These are phyloP conservation scores for Timandra comae DNA, from an alignment of 2,888 invertebrate genomes.

Conservation along the genomic window DNA sequence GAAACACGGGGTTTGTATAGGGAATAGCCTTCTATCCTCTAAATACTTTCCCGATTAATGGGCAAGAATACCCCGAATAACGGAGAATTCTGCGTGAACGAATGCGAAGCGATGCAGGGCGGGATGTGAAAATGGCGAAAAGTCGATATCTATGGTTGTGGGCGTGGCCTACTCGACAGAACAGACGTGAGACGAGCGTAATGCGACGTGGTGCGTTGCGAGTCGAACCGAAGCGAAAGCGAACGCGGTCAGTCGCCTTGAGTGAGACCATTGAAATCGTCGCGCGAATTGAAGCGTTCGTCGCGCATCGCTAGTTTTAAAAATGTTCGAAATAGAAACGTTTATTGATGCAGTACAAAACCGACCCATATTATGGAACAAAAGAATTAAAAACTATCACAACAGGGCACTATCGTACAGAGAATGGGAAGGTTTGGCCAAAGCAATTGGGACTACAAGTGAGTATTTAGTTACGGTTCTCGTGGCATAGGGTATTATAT, in stretches of 20 bases:
- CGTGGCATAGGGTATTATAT: constrained; percentile 12
- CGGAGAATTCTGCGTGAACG: no score
- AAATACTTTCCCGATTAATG: no score
- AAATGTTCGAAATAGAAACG: constrained; percentile 1
- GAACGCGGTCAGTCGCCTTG: no score
- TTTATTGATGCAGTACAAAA: constrained; percentile 11
- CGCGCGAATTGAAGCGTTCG: constrained; percentile 6
- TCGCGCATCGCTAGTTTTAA: constrained; percentile 4
- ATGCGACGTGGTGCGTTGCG: not conserved
- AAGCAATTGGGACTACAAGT: constrained; percentile 17
- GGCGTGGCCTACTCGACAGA: constrained; percentile 10
- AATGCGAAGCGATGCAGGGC: no score
- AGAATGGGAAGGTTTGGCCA: constrained; percentile 13
- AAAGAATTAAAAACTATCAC: constrained; percentile 16
- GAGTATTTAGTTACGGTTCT: constrained; percentile 14
- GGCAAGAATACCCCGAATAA: no score
- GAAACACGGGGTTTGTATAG: no score
- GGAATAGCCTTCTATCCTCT: no score
- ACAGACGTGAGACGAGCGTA: constrained; percentile 9
- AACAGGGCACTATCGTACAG: constrained; percentile 15
- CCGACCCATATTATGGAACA: constrained; percentile 13
- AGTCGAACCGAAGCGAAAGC: no score
- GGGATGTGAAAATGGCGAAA: constrained; percentile 9
- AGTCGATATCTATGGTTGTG: constrained; percentile 7
- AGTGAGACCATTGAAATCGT: no score